A percentile compares a stretch with the other conserved stretches of the same genome.
Conservation (phyloP, 1,140 invertebrate species). For the Penaeus indicus region DNA sequence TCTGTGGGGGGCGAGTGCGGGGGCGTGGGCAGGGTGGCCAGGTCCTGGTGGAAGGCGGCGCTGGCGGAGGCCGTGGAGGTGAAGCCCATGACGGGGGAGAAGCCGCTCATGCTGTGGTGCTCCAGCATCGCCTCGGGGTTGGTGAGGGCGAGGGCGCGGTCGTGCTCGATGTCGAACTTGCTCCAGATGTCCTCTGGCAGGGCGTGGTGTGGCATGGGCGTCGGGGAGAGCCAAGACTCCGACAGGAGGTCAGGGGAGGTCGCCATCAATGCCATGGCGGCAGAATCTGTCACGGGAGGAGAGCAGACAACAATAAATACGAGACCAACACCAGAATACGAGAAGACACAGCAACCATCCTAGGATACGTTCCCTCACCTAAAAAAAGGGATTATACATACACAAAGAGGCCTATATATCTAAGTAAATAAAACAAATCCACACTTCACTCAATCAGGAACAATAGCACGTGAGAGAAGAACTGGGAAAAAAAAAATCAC, state of each 20-base stretch:
- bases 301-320: not conserved
- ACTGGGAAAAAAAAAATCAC: too few relatives aligned
- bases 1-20: constrained; percentile 59
- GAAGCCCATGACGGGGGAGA: constrained; percentile 11
- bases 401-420: too few relatives aligned
- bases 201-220: constrained; percentile 4
- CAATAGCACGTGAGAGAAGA: too few relatives aligned
- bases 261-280: constrained; percentile 11
- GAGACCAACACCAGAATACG: not conserved
- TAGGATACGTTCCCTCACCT: too few relatives aligned
- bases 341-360: too few relatives aligned
- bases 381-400: too few relatives aligned
- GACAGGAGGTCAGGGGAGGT: constrained; percentile 28
- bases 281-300: not conserved
- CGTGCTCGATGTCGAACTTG: constrained; percentile 42
- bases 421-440: too few relatives aligned
- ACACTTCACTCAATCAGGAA: too few relatives aligned
- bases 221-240: constrained; percentile 25
- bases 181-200: constrained; percentile 36
- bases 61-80: not conserved
- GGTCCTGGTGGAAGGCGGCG: not conserved
- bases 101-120: not conserved
- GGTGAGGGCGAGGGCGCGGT: constrained; percentile 28
- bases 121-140: constrained; percentile 4
- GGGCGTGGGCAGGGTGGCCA: constrained; percentile 40